Evolutionary conservation across 2,113 vertebrate species (phyloP), one percentile per base, ranked within the genome.

Genomic region (Coryphaenoides rupestris): DNA sequence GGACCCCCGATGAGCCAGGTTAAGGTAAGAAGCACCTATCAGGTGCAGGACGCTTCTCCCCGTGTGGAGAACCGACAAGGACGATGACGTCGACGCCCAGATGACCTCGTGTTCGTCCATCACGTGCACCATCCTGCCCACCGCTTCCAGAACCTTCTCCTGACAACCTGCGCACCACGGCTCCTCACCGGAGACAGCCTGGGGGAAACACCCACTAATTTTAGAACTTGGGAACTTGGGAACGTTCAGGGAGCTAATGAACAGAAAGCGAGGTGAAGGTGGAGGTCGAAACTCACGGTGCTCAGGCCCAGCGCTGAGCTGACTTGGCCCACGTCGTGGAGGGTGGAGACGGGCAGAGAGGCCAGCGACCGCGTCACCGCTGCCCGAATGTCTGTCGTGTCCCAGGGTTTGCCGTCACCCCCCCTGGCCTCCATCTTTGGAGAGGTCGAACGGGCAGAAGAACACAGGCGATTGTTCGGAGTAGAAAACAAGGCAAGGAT

Each of bases 271-370:
- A 40, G 33, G 9, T 10, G 28, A 40, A 40, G 9, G 33, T 1
- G 28, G 28, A 13, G 33, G 33, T 10, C 7, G 6, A 40, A 2
- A 50, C 87, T 73, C 76, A 92, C 91, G 59, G 84, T 84, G 57
- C 88, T 85, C 54, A 80, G 86, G 1, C 77, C 82, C 70, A 93
- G 50, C 4, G 83, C 90, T 0, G 87, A 88, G 72, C 90, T 92
- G 66, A 93, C 81, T 67, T 90, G 90, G 49, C 84, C 79, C 5
- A 84, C 89, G 21, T 91, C 83, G 66, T 85, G 73, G 19, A 90
- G 22, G 0, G 87, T 89, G 56, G 84, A 85, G 70, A 93, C 46
- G 0, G 77, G 80, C 14, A 92, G 78, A 15, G 89, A 91, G 3
- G 80, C 65, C 55, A 93, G 82, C 14, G 77, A 84, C 46, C 55